Percentiles rank a stretch among this genome's conserved stretches.
Evolutionary conservation across 2,797 vertebrate species (phyloP).

Genomic region (Crenuchus spilurus): DNA sequence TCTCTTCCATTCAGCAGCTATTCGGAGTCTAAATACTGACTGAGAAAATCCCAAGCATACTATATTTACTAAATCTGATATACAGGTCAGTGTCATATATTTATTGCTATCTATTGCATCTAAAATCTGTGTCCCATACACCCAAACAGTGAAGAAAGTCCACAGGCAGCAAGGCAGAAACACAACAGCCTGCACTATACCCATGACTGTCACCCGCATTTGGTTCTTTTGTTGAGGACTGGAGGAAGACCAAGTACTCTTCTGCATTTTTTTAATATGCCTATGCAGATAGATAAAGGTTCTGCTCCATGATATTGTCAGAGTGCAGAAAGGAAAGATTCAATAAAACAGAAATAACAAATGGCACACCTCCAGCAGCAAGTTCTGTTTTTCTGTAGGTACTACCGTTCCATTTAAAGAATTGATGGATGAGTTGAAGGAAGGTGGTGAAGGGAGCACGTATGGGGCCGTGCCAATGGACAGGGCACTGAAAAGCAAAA

Average conservation of each 20-base stretch:
- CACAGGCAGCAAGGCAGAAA: conserved; percentile 14
- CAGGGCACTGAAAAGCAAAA: neutral
- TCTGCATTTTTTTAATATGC: conserved; percentile 20
- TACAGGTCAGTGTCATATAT: neutral
- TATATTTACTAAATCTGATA: neutral
- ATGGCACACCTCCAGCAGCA: neutral
- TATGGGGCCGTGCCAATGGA: neutral
- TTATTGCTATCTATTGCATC: neutral
- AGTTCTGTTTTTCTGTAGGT: neutral
- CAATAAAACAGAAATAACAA: neutral
- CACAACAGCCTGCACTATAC: neutral
- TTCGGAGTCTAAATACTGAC: neutral
- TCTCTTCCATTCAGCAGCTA: neutral
- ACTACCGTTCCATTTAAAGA: neutral
- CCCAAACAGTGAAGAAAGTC: neutral
- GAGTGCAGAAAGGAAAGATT: neutral
- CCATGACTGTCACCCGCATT: conserved; percentile 2
- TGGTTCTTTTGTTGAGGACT: neutral
- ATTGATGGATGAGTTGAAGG: neutral
- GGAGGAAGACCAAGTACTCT: neutral
- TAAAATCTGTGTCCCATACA: neutral
- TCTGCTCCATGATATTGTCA: neutral
- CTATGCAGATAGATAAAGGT: conserved; percentile 12
- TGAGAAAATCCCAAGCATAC: conserved; percentile 8
- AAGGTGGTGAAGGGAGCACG: neutral